phyloP scores from a whole-genome alignment of 2,888 invertebrate species.

The Pachycephus smyrnensis region DNA sequence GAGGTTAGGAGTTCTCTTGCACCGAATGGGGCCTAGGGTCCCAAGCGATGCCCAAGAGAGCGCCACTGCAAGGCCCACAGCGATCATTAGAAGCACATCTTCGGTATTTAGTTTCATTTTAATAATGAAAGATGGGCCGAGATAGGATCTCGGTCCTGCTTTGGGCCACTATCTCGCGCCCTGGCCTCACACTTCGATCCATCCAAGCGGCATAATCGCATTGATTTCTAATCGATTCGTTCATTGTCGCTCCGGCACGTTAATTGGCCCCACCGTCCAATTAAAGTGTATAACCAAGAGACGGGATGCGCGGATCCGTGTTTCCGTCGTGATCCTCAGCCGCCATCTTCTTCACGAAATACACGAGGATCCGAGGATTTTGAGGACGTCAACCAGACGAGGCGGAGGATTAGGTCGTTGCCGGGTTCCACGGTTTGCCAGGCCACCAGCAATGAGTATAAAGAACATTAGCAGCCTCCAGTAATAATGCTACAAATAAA shows the following conservation, averaged over 20 bases:
- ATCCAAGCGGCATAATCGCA: conserved; percentile 55
- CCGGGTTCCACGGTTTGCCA: background rate
- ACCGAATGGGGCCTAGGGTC: background rate
- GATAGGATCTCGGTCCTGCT: conserved; percentile 46
- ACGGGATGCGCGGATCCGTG: background rate
- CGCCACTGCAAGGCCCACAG: conserved; percentile 42
- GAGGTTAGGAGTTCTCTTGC: conserved; percentile 8
- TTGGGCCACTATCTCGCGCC: conserved; percentile 34
- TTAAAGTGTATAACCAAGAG: conserved; percentile 34
- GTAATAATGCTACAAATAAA: background rate
- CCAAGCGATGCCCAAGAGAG: conserved; percentile 23
- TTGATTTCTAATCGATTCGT: conserved; percentile 62
- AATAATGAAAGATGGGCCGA: conserved; percentile 59
- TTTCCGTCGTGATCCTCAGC: background rate
- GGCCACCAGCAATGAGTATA: background rate
- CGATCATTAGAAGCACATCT: conserved; percentile 55
- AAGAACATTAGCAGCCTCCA: conserved; percentile 3
- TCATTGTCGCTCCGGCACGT: conserved; percentile 53
- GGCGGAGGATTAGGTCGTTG: background rate
- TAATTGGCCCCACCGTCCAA: conserved; percentile 54
- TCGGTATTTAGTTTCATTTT: conserved; percentile 62
- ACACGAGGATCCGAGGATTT: too few species aligned
- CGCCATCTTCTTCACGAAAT: background rate
- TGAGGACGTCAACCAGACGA: too few species aligned
- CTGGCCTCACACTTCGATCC: conserved; percentile 47